Conservation (phyloP, 2,888 invertebrate species). For the Dichetophora obliterata region DNA sequence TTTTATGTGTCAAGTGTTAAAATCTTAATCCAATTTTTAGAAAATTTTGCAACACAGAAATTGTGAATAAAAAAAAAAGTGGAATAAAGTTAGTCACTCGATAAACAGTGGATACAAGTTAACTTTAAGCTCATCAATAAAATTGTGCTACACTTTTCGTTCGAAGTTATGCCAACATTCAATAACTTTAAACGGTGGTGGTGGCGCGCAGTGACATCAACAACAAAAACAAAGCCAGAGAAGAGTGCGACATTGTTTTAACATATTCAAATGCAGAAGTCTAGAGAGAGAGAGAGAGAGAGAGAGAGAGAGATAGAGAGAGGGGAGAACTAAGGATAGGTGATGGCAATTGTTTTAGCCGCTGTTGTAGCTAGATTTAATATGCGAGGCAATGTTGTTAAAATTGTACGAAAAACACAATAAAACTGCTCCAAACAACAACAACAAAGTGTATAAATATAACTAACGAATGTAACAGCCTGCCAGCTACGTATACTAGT, state of each 20-base stretch:
- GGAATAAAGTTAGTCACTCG: neutral
- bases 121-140: neutral
- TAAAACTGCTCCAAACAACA: neutral
- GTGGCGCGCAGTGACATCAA: neutral
- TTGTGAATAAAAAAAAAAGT: neutral
- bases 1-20: conserved; percentile 4
- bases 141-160: neutral
- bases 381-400: conserved; percentile 28
- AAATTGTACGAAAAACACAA: conserved; percentile 23
- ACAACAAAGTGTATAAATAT: conserved; percentile 17
- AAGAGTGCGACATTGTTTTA: conserved; percentile 12
- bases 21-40: neutral
- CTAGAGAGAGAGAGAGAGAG: neutral
- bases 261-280: conserved; percentile 24
- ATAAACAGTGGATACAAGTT: neutral
- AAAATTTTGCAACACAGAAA: neutral
- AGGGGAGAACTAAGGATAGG: neutral
- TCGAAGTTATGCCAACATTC: neutral
- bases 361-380: neutral
- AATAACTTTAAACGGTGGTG: neutral
- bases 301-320: neutral
- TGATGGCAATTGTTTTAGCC: neutral
- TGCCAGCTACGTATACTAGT: conserved; percentile 1
- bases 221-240: neutral
- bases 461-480: conserved; percentile 13